Conservation (phyloP, 2,888 invertebrate species). For the Dasysyrphus tricinctus region DNA sequence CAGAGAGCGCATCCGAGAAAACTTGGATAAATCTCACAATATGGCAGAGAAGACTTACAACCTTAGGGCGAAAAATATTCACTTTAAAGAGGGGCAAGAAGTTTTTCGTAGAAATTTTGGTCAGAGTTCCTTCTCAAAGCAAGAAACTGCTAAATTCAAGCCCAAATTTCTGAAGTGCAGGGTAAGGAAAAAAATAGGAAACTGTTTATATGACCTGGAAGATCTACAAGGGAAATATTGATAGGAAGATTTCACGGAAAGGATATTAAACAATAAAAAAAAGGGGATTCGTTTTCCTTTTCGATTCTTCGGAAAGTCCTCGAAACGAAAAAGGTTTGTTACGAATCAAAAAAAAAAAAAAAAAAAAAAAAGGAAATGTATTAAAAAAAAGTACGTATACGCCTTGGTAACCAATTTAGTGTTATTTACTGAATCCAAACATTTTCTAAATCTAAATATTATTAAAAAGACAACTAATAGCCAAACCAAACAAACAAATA, state of each 20-base stretch:
- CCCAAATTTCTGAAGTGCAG: constrained; percentile 19
- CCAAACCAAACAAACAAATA: too few relatives aligned
- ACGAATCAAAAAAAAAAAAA: too few relatives aligned
- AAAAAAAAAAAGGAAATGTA: too few relatives aligned
- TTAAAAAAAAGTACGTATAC: too few relatives aligned
- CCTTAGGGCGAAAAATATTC: not conserved
- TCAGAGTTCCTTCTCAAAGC: not conserved
- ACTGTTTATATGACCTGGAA: constrained; percentile 10
- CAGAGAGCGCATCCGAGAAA: not conserved
- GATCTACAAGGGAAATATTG: constrained; percentile 10
- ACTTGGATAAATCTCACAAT: not conserved
- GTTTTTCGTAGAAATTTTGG: not conserved
- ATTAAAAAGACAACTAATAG: too few relatives aligned
- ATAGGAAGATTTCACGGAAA: constrained; percentile 16
- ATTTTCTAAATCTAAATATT: too few relatives aligned
- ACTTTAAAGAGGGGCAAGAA: not conserved
- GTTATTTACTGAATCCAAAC: too few relatives aligned
- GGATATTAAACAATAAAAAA: not conserved
- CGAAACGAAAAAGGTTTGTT: too few relatives aligned
- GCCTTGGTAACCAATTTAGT: too few relatives aligned
- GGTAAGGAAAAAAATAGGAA: not conserved
- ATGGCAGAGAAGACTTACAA: constrained; percentile 4
- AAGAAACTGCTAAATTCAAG: constrained; percentile 3
- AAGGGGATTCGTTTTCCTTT: constrained; percentile 16
- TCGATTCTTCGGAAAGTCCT: not conserved